These are phyloP conservation scores for Thymelicus sylvestris DNA, from an alignment of 2,888 invertebrate genomes.

Conservation along the genomic window DNA sequence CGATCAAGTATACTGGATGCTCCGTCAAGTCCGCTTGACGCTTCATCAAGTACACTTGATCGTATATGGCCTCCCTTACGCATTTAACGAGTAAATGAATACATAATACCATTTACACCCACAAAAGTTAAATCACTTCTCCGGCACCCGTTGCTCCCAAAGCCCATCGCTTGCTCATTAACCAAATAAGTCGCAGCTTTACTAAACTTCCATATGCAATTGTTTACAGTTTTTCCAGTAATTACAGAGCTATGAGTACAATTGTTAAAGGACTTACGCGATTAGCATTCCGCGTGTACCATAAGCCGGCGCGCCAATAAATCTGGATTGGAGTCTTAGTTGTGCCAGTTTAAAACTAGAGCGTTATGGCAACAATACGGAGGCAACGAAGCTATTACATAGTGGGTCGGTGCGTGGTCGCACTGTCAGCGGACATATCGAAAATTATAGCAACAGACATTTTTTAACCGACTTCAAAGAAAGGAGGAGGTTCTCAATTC, in stretches of 20 bases:
- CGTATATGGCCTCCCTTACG: too few relatives aligned
- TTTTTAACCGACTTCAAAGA: too few relatives aligned
- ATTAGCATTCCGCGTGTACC: slow-evolving; percentile 16
- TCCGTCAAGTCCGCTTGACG: too few relatives aligned
- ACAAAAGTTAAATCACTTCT: too few relatives aligned
- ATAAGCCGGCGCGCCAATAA: slow-evolving; percentile 19
- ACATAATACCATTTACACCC: too few relatives aligned
- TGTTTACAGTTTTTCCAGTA: slow-evolving; percentile 3
- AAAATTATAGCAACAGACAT: too few relatives aligned
- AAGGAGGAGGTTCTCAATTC: too few relatives aligned
- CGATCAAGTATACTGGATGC: too few relatives aligned
- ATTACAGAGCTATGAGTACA: slow-evolving; percentile 7
- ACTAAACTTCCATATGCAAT: background rate
- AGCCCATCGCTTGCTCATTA: too few relatives aligned
- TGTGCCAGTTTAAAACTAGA: slow-evolving; percentile 24
- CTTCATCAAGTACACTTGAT: too few relatives aligned
- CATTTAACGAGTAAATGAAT: too few relatives aligned
- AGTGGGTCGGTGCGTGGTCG: background rate
- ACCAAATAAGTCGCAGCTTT: background rate
- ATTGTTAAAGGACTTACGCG: slow-evolving; percentile 20
- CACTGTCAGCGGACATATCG: background rate
- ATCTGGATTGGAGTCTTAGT: slow-evolving; percentile 27
- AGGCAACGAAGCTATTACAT: slow-evolving; percentile 14
- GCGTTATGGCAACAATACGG: slow-evolving; percentile 25
- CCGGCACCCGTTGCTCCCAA: too few relatives aligned